Evolutionary conservation across 1,140 invertebrate genomes (phyloP).

Genomic region (Oreohelix idahoensis): DNA sequence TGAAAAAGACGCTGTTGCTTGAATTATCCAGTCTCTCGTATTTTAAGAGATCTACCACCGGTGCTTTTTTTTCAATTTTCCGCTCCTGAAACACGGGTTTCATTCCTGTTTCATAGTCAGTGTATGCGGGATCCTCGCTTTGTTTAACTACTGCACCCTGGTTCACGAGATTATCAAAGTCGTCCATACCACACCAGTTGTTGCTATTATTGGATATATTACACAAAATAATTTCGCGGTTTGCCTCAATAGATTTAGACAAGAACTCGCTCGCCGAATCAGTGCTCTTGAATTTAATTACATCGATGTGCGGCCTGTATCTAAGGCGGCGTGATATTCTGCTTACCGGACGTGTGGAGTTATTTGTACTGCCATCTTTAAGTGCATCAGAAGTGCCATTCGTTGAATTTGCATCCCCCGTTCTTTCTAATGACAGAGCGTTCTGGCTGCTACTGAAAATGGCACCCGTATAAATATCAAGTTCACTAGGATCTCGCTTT

Average conservation of each 20-base stretch:
- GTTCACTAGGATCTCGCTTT: constrained; percentile 11
- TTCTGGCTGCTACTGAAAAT: constrained; percentile 21
- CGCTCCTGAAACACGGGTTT: background rate
- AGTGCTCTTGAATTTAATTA: constrained; percentile 9
- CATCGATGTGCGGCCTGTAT: constrained; percentile 1
- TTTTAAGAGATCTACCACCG: background rate
- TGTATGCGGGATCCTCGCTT: background rate
- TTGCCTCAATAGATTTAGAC: background rate
- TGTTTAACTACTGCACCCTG: background rate
- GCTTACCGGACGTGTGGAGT: background rate
- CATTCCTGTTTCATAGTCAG: background rate
- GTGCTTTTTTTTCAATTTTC: background rate
- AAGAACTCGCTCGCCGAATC: background rate
- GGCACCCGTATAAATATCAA: constrained; percentile 18
- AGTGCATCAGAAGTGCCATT: background rate
- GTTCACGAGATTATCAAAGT: background rate
- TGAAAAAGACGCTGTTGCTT: background rate
- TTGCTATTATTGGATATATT: constrained; percentile 31
- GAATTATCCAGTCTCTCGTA: background rate
- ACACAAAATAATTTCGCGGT: background rate
- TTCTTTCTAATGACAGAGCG: background rate
- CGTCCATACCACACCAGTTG: background rate
- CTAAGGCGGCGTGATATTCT: constrained; percentile 8
- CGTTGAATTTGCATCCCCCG: background rate
- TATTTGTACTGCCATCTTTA: constrained; percentile 17